Evolutionary conservation across 1,140 invertebrate species (phyloP).

Genomic region (Aphis craccivora): DNA sequence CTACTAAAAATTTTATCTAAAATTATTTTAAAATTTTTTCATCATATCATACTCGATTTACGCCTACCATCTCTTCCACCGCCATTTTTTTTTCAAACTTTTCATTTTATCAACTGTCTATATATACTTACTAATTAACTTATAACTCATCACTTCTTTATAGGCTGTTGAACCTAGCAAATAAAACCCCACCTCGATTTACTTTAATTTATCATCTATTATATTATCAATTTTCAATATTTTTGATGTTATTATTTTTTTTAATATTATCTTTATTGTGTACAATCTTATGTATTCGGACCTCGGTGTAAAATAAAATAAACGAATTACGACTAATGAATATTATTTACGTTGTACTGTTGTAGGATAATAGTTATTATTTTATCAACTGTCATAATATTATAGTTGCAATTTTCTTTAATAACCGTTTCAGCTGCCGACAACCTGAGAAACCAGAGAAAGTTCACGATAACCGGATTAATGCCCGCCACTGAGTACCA

Average conservation of each 20-base stretch:
- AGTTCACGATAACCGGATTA: slow-evolving; percentile 75
- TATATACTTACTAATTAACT: no score
- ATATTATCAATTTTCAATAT: no score
- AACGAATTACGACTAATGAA: no score
- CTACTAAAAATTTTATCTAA: neutral
- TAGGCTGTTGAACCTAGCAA: neutral
- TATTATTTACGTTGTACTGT: neutral
- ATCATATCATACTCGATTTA: neutral
- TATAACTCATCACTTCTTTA: neutral
- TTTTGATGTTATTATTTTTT: no score
- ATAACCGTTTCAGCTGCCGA: slow-evolving; percentile 69
- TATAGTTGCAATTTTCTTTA: slow-evolving; percentile 60
- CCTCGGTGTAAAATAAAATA: no score
- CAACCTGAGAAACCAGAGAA: slow-evolving; percentile 73
- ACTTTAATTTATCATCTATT: neutral
- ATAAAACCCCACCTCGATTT: neutral
- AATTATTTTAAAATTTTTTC: neutral
- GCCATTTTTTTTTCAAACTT: neutral
- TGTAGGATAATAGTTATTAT: neutral
- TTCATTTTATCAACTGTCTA: neutral
- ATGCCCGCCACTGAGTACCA: slow-evolving; percentile 82
- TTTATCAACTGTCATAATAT: neutral
- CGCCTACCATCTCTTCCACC: no score
- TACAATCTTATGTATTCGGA: no score
- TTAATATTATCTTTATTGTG: no score